These are phyloP conservation scores for Chrysogorgia sp. DNA, from an alignment of 92 coral and sea anemone species.

Conservation along the genomic window DNA sequence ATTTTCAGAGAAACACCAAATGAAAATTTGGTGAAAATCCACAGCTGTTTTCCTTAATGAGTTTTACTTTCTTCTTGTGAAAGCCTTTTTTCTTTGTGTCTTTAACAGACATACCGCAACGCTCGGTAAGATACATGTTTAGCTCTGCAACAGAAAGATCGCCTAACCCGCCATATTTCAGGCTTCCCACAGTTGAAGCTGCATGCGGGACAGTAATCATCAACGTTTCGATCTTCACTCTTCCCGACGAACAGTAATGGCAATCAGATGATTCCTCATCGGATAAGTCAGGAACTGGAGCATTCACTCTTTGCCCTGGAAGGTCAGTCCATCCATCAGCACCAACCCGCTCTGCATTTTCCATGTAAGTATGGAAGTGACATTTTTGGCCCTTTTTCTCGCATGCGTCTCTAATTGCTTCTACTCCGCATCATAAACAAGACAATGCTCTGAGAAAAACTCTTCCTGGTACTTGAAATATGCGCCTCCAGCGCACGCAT, in stretches of 20 bases:
- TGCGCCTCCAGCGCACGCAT: slow-evolving; percentile 43
- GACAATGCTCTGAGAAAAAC: slow-evolving; percentile 37
- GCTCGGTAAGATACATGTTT: slow-evolving; percentile 36
- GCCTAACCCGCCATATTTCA: neutral
- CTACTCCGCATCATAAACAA: slow-evolving; percentile 40
- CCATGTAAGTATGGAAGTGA: slow-evolving; percentile 1
- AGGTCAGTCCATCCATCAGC: slow-evolving; percentile 43
- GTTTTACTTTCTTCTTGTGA: neutral
- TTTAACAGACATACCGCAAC: slow-evolving; percentile 25
- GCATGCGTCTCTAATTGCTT: slow-evolving; percentile 41
- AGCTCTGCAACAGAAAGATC: slow-evolving; percentile 42
- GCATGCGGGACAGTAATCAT: slow-evolving; percentile 30
- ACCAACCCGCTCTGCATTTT: slow-evolving; percentile 10
- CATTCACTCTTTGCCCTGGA: slow-evolving; percentile 9
- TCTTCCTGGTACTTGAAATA: slow-evolving; percentile 44
- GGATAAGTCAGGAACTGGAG: slow-evolving; percentile 22
- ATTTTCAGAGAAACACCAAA: slow-evolving; percentile 19
- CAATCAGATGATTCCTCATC: neutral
- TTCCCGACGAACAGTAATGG: slow-evolving; percentile 1
- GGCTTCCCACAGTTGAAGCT: slow-evolving; percentile 43
- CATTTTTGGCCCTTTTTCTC: slow-evolving; percentile 17
- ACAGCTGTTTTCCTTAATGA: slow-evolving; percentile 6
- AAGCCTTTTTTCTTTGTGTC: slow-evolving; percentile 12
- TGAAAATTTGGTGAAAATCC: neutral
- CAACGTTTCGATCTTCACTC: slow-evolving; percentile 9